phyloP scores from a whole-genome alignment of 2,113 vertebrate genomes.

The Mobula birostris region DNA sequence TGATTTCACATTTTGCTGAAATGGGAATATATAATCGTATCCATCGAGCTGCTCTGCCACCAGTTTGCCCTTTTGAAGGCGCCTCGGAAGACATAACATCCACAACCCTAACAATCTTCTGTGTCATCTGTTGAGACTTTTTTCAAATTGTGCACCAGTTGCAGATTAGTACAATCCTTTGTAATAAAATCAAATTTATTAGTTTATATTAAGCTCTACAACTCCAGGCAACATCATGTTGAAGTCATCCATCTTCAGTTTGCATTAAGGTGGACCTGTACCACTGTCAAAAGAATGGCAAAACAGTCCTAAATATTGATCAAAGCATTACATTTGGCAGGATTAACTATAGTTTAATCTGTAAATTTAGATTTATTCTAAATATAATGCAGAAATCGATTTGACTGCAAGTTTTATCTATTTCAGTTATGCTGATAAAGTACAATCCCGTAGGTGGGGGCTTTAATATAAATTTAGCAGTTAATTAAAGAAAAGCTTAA shows the following conservation, averaged over 20 bases:
- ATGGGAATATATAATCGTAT: too few relatives aligned
- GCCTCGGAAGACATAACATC: too few relatives aligned
- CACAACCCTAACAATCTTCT: too few relatives aligned
- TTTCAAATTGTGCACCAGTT: background rate
- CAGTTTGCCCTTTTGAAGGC: too few relatives aligned
- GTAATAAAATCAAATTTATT: background rate
- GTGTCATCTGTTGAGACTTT: too few relatives aligned
- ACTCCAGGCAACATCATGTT: background rate
- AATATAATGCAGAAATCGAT: background rate
- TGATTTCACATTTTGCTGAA: too few relatives aligned
- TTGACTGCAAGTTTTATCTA: background rate
- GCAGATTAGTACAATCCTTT: background rate
- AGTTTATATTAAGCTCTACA: background rate
- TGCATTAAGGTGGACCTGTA: background rate
- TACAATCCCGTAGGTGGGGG: background rate
- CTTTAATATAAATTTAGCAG: background rate
- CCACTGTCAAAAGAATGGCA: background rate
- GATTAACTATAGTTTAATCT: background rate
- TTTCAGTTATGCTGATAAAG: background rate
- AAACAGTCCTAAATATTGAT: background rate
- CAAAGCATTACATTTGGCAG: background rate
- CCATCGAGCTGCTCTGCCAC: too few relatives aligned
- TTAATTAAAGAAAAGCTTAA: background rate
- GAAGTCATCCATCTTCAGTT: background rate
- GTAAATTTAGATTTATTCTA: conserved; percentile 5